Evolutionary conservation across 2,888 invertebrate species (phyloP).

Genomic region (Yponomeuta plumbellus): DNA sequence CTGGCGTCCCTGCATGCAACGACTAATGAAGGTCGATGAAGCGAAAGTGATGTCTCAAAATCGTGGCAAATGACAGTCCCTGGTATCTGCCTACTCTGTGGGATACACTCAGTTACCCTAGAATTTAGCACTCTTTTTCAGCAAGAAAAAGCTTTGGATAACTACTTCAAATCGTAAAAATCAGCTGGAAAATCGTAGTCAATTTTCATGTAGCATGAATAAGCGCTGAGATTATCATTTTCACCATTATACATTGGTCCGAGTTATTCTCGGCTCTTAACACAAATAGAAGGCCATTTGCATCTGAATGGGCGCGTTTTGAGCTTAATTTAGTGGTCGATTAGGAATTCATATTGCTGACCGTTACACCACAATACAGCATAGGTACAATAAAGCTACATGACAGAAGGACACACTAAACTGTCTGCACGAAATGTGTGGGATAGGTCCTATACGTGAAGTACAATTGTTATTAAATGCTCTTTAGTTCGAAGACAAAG

Average conservation of each 20-base stretch:
- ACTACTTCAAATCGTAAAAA: neutral
- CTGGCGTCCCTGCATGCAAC: too few species aligned
- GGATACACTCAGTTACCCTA: too few species aligned
- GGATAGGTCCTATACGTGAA: too few species aligned
- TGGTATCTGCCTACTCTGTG: too few species aligned
- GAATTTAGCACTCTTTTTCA: too few species aligned
- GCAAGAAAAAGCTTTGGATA: too few species aligned
- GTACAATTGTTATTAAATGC: too few species aligned
- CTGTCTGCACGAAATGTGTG: too few species aligned
- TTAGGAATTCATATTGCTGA: neutral
- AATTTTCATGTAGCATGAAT: neutral
- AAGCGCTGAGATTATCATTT: neutral
- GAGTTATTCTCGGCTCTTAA: neutral
- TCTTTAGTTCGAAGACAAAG: too few species aligned
- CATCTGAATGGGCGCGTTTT: constrained; percentile 10
- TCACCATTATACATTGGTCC: neutral
- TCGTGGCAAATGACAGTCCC: too few species aligned
- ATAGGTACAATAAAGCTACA: neutral
- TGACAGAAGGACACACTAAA: neutral
- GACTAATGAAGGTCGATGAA: too few species aligned
- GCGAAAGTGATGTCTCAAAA: too few species aligned
- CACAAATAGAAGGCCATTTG: constrained; percentile 6
- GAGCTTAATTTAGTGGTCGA: neutral
- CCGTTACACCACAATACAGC: neutral
- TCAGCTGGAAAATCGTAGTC: neutral